Percentiles rank a stretch among this genome's conserved stretches.
These are phyloP conservation scores for Trogon surrucura DNA, from an alignment of 2,113 vertebrate genomes.

Conservation along the genomic window DNA sequence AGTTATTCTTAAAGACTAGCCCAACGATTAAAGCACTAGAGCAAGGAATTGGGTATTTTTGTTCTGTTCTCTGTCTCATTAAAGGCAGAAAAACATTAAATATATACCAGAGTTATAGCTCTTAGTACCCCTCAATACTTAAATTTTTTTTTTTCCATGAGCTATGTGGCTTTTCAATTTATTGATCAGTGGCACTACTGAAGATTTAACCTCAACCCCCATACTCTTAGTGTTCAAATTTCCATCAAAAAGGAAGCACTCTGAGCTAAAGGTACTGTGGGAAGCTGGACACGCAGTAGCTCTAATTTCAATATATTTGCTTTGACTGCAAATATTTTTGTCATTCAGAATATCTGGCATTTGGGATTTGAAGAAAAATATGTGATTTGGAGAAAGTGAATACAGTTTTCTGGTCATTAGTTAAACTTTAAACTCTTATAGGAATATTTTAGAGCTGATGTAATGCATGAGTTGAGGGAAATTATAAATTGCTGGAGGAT, in stretches of 20 bases:
- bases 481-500: conserved; percentile 60
- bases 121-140: not conserved
- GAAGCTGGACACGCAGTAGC: not conserved
- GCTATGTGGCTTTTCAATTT: not conserved
- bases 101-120: not conserved
- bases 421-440: conserved; percentile 35
- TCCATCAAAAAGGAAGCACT: not conserved
- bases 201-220: not conserved
- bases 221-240: not conserved
- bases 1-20: not conserved
- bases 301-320: not conserved
- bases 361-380: not conserved
- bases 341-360: not conserved
- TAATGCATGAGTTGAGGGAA: conserved; percentile 51
- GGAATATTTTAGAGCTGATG: conserved; percentile 49
- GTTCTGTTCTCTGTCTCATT: not conserved
- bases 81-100: not conserved
- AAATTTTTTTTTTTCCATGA: not conserved
- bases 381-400: conserved; percentile 19
- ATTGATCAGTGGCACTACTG: not conserved
- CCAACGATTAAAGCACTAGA: not conserved
- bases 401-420: conserved; percentile 28
- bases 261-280: not conserved
- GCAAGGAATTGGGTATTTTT: not conserved
- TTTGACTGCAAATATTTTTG: not conserved